Conservation (phyloP, 2,797 vertebrate species). For the Oophaga sylvatica region DNA sequence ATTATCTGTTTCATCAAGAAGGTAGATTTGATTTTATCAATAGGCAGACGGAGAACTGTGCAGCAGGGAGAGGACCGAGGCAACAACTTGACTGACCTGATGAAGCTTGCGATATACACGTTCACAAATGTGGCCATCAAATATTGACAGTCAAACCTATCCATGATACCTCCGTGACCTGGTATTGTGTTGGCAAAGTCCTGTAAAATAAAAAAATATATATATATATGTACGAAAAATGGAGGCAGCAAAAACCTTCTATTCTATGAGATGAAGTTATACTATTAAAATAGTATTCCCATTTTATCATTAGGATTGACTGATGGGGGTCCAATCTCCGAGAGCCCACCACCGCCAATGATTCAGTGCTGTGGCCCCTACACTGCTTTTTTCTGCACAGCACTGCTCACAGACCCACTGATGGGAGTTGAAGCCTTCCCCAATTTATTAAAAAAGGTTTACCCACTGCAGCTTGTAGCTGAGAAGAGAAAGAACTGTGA, state of each 20-base stretch:
- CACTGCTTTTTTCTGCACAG: no score
- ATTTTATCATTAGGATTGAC: background rate
- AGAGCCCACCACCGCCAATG: no score
- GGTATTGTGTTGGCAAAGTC: conserved; percentile 99
- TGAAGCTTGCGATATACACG: conserved; percentile 98
- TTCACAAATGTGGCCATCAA: conserved; percentile 99
- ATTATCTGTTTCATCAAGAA: background rate
- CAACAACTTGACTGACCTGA: conserved; percentile 82
- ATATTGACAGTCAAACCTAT: conserved; percentile 98
- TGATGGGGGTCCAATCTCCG: no score
- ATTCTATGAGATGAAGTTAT: background rate
- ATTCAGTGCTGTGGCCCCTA: no score
- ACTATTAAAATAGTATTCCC: background rate
- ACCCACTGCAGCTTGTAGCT: no score
- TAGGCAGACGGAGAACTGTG: background rate
- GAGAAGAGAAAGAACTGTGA: no score
- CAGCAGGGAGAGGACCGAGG: background rate
- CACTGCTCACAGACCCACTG: no score
- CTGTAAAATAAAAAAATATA: conserved; percentile 68
- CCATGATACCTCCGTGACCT: conserved; percentile 97
- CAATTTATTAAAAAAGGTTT: no score
- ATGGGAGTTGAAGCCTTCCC: no score
- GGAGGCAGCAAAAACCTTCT: background rate
- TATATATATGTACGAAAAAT: background rate
- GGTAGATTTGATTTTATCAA: background rate